Base-by-base conservation (phyloP, 2,113 vertebrate genomes). In the Nothocercus julius region DNA sequence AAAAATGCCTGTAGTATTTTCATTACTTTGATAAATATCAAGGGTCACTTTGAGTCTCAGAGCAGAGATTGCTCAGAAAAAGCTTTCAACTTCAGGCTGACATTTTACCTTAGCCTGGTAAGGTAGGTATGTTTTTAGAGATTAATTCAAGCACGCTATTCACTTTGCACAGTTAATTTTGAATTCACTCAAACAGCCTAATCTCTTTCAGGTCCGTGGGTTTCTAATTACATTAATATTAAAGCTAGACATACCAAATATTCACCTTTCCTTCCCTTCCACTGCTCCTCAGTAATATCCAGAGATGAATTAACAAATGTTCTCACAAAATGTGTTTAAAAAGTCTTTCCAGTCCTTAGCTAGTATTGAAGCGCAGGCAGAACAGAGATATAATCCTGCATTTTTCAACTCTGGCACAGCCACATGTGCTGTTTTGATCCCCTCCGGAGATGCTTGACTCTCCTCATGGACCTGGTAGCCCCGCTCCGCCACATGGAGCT, bases 1-100 rank as follows among this genome's bases (percentile, higher is more conserved):
- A 73, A 76, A 93, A 85, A 59, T 47, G 49, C n/a, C 53, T 73
- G 40, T 75, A 58, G 69, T 85, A 82, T 85, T 96, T 95, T 93
- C 94, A 94, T 96, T 95, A 92, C 82, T 66, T 85, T 91, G 93
- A 95, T 92, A 97, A 97, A 96, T 96, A 96, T 91, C 96, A 97
- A 90, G 81, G 92, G 91, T 94, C 91, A 85, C 80, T 93, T 49
- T 56, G 63, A 80, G 27, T 67, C 82, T 82, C 83, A 77, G 87
- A 93, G 49, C 73, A 94, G 76, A 93, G 94, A 93, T 95, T 90
- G 67, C 73, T 90, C 83, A 3, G 1, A 59, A 44, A 85, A 93
- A 94, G 82, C 91, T 92, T 94, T 92, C 95, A 91, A 95, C 85
- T 94, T 84, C 47, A 76, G 85, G 53, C 73, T 93, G 80, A 78